These are phyloP conservation scores for Tribolium castaneum DNA, from an alignment of 1,140 invertebrate species.

Conservation along the genomic window DNA sequence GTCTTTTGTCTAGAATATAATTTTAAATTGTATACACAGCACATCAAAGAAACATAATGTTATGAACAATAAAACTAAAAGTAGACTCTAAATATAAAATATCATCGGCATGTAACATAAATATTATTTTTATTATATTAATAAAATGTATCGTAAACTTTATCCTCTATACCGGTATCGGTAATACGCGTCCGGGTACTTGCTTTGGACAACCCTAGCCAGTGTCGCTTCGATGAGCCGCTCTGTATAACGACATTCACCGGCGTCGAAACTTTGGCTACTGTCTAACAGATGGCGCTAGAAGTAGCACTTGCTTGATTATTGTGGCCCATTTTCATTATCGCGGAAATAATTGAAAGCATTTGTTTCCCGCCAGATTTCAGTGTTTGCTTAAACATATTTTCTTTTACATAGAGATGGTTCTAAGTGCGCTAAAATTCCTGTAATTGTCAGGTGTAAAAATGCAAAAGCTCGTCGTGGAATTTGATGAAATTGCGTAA, in stretches of 20 bases:
- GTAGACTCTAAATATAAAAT: neutral
- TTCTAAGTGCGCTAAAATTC: neutral
- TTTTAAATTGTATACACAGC: neutral
- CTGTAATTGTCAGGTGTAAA: neutral
- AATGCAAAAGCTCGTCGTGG: neutral
- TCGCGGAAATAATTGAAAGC: no score
- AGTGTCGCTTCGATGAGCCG: neutral
- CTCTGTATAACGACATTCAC: neutral
- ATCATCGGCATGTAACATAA: neutral
- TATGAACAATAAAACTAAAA: conserved; percentile 5
- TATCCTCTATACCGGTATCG: neutral
- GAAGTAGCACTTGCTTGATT: neutral
- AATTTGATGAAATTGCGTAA: neutral
- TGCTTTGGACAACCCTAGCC: neutral
- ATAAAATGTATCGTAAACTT: neutral
- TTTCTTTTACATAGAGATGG: neutral
- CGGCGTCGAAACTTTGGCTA: neutral
- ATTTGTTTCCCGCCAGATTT: no score
- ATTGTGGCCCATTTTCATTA: neutral
- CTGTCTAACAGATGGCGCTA: neutral
- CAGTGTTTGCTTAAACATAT: no score
- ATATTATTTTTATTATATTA: neutral
- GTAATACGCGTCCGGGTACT: conserved; percentile 1
- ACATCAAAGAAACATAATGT: neutral
- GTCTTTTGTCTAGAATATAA: neutral